Evolutionary conservation across 2,888 invertebrate species (phyloP).

Genomic region (Noctua comes): DNA sequence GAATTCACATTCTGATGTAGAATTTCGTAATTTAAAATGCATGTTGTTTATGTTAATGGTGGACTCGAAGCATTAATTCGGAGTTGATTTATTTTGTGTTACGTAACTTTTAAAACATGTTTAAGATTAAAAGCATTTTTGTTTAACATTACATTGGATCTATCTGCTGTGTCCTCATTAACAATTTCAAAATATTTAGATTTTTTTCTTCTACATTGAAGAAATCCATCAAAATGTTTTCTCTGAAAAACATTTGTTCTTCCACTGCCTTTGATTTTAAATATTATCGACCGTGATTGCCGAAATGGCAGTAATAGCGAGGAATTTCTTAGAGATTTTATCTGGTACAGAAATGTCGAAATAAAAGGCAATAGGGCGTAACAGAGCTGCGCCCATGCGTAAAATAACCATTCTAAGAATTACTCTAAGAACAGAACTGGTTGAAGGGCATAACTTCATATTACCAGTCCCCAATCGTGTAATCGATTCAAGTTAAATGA

Average conservation of each 20-base stretch:
- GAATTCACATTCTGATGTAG: constrained; percentile 48
- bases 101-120: constrained; percentile 38
- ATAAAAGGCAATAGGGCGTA: constrained; percentile 80
- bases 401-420: constrained; percentile 77
- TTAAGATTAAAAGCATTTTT: constrained; percentile 50
- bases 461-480: constrained; percentile 44
- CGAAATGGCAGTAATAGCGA: constrained; percentile 23
- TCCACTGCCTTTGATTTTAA: background rate
- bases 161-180: constrained; percentile 30
- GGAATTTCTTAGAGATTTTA: constrained; percentile 54
- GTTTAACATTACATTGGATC: constrained; percentile 28
- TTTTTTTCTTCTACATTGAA: background rate
- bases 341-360: constrained; percentile 74
- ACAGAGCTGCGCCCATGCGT: constrained; percentile 81
- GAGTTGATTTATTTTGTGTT: constrained; percentile 42
- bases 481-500: constrained; percentile 63
- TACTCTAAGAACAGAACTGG: constrained; percentile 60
- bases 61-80: constrained; percentile 36
- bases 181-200: constrained; percentile 35
- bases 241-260: background rate
- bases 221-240: constrained; percentile 2
- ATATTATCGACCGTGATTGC: constrained; percentile 30
- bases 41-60: constrained; percentile 51
- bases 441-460: constrained; percentile 47
- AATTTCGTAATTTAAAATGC: constrained; percentile 51